A percentile compares a stretch with the other conserved stretches of the same genome.
phyloP scores from a whole-genome alignment of 2,888 invertebrate genomes.

The Tetranychus truncatus region DNA sequence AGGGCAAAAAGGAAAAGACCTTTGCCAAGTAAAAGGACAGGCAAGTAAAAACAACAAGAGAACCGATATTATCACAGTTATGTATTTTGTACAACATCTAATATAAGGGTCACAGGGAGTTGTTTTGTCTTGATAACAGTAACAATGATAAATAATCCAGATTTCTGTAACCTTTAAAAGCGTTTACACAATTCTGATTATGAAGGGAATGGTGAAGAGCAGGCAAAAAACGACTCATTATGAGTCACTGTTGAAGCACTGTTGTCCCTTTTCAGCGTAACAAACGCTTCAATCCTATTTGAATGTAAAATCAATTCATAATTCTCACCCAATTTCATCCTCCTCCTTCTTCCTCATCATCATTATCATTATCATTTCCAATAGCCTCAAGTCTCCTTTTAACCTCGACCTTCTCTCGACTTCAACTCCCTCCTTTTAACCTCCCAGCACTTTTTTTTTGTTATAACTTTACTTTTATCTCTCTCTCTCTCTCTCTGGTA shows the following conservation, averaged over 20 bases:
- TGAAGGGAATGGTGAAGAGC: too few species aligned
- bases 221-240: background rate
- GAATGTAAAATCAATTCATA: constrained; percentile 1
- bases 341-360: background rate
- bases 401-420: background rate
- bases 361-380: background rate
- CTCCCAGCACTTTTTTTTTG: background rate
- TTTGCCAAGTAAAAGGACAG: background rate
- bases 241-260: background rate
- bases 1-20: background rate
- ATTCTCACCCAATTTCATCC: background rate
- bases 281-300: background rate
- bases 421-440: background rate
- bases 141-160: too few species aligned
- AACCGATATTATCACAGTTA: background rate
- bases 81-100: too few species aligned
- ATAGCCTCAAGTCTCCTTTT: background rate
- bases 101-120: too few species aligned
- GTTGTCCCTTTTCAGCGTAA: background rate
- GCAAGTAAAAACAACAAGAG: background rate
- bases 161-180: too few species aligned
- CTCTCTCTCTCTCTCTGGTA: background rate
- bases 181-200: too few species aligned
- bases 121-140: too few species aligned
- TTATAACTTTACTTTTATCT: background rate